A percentile compares a stretch with the other conserved stretches of the same genome.
These are phyloP conservation scores for Venustaconcha ellipsiformis DNA, from an alignment of 1,140 invertebrate genomes.

Conservation along the genomic window DNA sequence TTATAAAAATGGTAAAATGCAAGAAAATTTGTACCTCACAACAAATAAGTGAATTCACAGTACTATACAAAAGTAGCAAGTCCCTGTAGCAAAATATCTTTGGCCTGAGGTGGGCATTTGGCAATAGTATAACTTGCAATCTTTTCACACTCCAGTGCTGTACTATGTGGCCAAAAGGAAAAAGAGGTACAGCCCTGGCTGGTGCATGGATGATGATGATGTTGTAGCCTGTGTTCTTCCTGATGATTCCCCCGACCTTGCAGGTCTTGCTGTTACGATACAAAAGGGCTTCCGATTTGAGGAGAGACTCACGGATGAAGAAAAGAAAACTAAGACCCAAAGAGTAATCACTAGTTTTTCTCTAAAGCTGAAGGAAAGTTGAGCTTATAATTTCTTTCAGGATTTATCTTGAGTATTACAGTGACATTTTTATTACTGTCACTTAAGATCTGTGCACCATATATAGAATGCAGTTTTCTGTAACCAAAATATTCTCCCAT, in stretches of 20 bases:
- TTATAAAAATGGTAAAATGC: neutral
- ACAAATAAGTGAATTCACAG: neutral
- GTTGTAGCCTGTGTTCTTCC: conserved; percentile 44
- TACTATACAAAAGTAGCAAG: neutral
- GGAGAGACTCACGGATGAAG: conserved; percentile 35
- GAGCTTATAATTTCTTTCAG: too few species aligned
- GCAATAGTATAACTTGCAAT: neutral
- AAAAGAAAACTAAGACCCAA: conserved; percentile 25
- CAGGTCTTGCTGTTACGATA: conserved; percentile 35
- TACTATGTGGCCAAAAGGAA: conserved; percentile 47
- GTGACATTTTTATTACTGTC: too few species aligned
- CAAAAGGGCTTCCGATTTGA: conserved; percentile 41
- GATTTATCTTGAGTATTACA: too few species aligned
- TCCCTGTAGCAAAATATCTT: neutral
- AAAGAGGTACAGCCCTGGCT: conserved; percentile 37
- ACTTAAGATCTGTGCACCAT: too few species aligned
- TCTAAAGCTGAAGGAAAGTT: too few species aligned
- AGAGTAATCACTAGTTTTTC: too few species aligned
- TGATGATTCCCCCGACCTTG: conserved; percentile 31
- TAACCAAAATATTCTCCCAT: too few species aligned
- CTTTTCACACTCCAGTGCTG: conserved; percentile 37
- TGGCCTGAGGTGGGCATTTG: neutral
- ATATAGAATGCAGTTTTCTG: too few species aligned
- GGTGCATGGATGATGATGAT: conserved; percentile 50
- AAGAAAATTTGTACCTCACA: neutral